Base-by-base conservation (phyloP, 2,797 vertebrate species). In the Sebastes nivosus region DNA sequence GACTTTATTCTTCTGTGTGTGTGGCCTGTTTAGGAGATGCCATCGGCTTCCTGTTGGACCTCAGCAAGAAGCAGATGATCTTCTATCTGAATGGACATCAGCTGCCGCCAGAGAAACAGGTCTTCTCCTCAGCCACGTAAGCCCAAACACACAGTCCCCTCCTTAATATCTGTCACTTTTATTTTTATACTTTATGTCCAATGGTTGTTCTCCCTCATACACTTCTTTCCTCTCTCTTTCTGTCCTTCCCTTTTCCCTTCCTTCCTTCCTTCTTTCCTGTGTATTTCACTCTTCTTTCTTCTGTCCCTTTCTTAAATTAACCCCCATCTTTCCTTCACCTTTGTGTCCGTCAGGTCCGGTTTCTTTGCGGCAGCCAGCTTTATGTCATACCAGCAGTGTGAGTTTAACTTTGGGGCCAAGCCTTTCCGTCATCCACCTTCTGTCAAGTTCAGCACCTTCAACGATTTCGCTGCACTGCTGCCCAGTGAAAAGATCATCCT, bases 311-410 rank as follows among this genome's bases (percentile, higher is more conserved):
- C 29, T 61, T 5, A 27, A 66, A 50, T 50, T 0, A 75, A 46
- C 24, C 20, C 42, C 2, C 12, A 4, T 68, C 12, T 59, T 13
- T 22, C 18, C 34, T 46, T 24, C 13, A 0, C 11, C 2, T 60
- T 25, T 32, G 14, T 69, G 25, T 68, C 13, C 16, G 20, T 55
- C 93, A 99, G 99, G 85, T 99, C 98, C 6, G 99, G 98, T 55
- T 99, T 99, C 94, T 99, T 99, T 87, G 98, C 99, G 16, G 99
- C 99, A 76, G 98, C 99, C 75, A 99, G 99, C 95, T 99, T 99
- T 89, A 99, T 99, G 99, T 99, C 98, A n/a, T 99, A 99, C 89
- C 98, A 99, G 90, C 99, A 99, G 83, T 99, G 99, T 46, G 98
- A 99, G 94, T 99, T 99, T 92, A 99, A 99, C 94, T 99, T 99